phyloP scores from a whole-genome alignment of 1,140 invertebrate genomes.

The Drosophila aff. region DNA sequence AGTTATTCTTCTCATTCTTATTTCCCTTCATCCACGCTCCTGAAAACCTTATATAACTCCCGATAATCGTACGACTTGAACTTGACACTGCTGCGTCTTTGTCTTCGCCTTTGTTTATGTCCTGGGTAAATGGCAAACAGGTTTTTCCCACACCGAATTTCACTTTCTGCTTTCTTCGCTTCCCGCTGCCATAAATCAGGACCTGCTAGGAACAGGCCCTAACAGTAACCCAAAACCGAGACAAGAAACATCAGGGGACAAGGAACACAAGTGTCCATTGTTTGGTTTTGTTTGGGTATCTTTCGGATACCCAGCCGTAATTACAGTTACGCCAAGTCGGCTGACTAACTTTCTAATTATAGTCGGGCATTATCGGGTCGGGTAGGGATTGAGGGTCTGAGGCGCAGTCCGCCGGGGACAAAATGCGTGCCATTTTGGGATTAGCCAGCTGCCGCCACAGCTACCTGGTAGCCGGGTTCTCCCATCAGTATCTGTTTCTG shows the following conservation, averaged over 20 bases:
- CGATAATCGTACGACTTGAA: slow-evolving; percentile 28
- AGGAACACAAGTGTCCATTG: slow-evolving; percentile 33
- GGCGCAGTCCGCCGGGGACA: slow-evolving; percentile 17
- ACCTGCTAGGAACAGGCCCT: slow-evolving; percentile 23
- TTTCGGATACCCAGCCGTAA: slow-evolving; percentile 47
- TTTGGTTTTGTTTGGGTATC: slow-evolving; percentile 43
- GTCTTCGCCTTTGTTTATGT: slow-evolving; percentile 15
- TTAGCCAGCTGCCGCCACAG: slow-evolving; percentile 52
- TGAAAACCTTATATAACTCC: slow-evolving; percentile 32
- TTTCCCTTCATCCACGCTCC: neutral
- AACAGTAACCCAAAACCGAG: slow-evolving; percentile 38
- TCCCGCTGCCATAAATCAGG: slow-evolving; percentile 45
- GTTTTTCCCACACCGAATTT: slow-evolving; percentile 30
- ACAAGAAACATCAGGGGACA: slow-evolving; percentile 2
- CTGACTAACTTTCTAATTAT: slow-evolving; percentile 70
- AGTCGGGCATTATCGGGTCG: slow-evolving; percentile 34
- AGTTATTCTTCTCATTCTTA: no score
- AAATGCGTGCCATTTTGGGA: slow-evolving; percentile 70
- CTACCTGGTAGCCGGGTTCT: slow-evolving; percentile 26
- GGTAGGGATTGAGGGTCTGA: neutral
- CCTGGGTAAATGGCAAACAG: slow-evolving; percentile 30
- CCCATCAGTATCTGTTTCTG: slow-evolving; percentile 16
- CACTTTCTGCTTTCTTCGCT: slow-evolving; percentile 30
- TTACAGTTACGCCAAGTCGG: slow-evolving; percentile 55
- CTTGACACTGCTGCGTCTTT: slow-evolving; percentile 38